Evolutionary conservation across 2,113 vertebrate genomes (phyloP), one percentile per base, ranked within the genome.

Genomic region (Indicator indicator): DNA sequence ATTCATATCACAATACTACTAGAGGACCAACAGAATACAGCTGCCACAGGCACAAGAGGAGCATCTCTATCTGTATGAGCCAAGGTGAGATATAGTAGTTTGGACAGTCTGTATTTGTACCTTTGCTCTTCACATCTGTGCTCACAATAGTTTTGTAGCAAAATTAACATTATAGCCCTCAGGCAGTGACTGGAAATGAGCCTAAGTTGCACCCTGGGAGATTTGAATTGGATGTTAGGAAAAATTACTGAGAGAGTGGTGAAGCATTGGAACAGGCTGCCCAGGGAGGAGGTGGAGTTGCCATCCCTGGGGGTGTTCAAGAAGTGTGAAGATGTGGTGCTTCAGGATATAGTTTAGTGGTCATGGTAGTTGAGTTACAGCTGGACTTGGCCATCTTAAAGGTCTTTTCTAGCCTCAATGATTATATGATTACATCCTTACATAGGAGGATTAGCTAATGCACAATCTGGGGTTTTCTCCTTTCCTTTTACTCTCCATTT

Each of bases 1-100:
- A 11, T 1, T 33, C 4, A 2, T 15, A 64, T 56, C 6, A 3
- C 16, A 59, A 9, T 6, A 27, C 24, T 65, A 0, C 17, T 32
- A 64, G 62, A 74, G 10, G 16, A 78, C 5, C 24, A 64, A 16
- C 3, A 75, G 26, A 54, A 48, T 2, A 26, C 7, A 83, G 11
- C 33, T 84, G 40, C n/a, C 19, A 26, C 3, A 75, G 68, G 28
- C 44, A n/a, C 16, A 80, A n/a, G 27, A 87, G 36, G 5, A 84
- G 4, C 28, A 64, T 33, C 62, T 75, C 69, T 78, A 4, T 68
- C 32, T 59, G 15, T 72, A 16, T 8, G 79, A 73, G 6, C 6
- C 65, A 36, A 70, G 20, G 5, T 46, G 38, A 8, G 4, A n/a
- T 18, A 30, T 5, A 77, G 9, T 2, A 59, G 3, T 11, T 8